Evolutionary conservation across 2,113 vertebrate genomes (phyloP), one percentile per base, ranked within the genome.

Genomic region (Anoplopoma fimbria): DNA sequence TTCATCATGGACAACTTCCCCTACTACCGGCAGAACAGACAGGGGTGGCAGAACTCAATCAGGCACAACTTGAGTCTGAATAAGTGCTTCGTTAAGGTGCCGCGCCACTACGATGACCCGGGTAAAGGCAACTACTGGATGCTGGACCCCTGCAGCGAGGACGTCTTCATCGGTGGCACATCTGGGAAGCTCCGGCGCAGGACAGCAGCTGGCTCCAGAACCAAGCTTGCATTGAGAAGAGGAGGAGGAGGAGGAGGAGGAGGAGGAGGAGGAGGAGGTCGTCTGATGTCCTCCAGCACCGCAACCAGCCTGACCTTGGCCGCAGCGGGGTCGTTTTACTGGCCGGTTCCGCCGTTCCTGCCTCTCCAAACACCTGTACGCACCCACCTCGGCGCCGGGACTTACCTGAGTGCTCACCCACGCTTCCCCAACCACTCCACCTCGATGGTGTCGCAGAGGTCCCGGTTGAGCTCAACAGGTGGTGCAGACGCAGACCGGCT

Each of bases 81-180:
- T 73, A 96, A 96, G 84, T 96, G 95, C 69, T 96, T 96, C 34
- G 93, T 96, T 9, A 96, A 96, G 70, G 95, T 96, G 29, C 95
- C 96, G 27, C 93, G 96, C n/a, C 95, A 95, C 84, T 95, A 95
- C 1, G 93, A 96, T 0, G 95, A 96, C 70, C 95, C 96, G 0
- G 96, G 96, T 0, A 96, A 96, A 64, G 96, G 96, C 19, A 96
- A 94, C 87, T 96, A 96, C 89, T 96, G 96, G 96, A 96, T 95
- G 95, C 88, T 96, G 79, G 95, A 95, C 90, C 95, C 96, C 15
- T 96, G 95, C 88, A 96, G 96, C 4, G 94, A 96, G 42, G 95
- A 96, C 27, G 94, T 96, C 9, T 96, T 96, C 81, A 96, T 96
- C 8, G 96, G 95, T 1, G 95, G 94, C 9, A 83, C 94, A 6